These are phyloP conservation scores for Atta texana DNA, from an alignment of 1,140 invertebrate species.

Conservation along the genomic window DNA sequence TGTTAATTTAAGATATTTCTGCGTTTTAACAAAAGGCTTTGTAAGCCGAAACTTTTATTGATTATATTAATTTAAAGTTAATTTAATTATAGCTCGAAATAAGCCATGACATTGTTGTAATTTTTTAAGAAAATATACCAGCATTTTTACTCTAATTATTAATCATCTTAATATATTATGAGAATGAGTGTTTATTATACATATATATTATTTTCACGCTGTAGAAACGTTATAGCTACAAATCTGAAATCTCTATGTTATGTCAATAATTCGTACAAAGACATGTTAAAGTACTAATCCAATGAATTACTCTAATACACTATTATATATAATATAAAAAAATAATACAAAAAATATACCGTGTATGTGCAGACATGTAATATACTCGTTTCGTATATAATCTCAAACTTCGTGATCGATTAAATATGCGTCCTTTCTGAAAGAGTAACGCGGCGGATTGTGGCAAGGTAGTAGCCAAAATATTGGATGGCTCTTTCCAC, in stretches of 20 bases:
- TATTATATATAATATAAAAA: conserved; percentile 21
- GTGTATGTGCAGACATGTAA: conserved; percentile 6
- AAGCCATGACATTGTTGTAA: too few species aligned
- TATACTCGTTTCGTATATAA: background rate
- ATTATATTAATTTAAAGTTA: too few species aligned
- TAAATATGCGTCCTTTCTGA: conserved; percentile 87
- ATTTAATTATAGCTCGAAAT: too few species aligned
- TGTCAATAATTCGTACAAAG: conserved; percentile 28
- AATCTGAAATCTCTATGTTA: conserved; percentile 44
- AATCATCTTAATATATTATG: conserved; percentile 20
- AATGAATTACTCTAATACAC: conserved; percentile 37
- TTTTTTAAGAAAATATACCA: too few species aligned
- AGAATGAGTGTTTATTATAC: conserved; percentile 20
- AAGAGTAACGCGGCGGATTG: conserved; percentile 86
- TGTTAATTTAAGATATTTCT: too few species aligned
- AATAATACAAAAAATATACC: conserved; percentile 52
- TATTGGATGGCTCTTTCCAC: conserved; percentile 90
- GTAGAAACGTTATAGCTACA: conserved; percentile 49
- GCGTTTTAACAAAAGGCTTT: too few species aligned
- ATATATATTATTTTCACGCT: conserved; percentile 35
- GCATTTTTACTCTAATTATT: background rate
- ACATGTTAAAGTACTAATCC: conserved; percentile 19
- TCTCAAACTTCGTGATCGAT: conserved; percentile 88
- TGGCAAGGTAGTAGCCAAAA: conserved; percentile 90
- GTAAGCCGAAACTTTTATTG: too few species aligned